These are phyloP conservation scores for Limenitis camilla DNA, from an alignment of 2,888 invertebrate species.

Conservation along the genomic window DNA sequence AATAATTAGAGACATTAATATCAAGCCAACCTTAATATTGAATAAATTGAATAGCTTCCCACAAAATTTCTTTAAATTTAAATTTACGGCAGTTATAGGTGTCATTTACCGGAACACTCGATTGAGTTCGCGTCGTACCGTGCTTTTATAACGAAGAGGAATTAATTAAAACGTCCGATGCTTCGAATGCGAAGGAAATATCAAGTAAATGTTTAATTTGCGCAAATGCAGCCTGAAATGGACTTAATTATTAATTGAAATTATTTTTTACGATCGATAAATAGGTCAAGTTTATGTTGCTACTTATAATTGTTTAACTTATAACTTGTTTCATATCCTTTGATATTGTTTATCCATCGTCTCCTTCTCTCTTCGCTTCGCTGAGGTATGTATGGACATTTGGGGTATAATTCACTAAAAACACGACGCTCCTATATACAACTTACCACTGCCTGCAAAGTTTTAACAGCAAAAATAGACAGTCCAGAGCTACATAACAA, in stretches of 20 bases:
- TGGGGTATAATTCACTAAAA: neutral
- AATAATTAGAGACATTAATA: neutral
- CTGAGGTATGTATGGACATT: too few species aligned
- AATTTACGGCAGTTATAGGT: constrained; percentile 22
- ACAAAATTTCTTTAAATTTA: constrained; percentile 11
- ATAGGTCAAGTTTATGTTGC: too few species aligned
- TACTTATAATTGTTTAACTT: too few species aligned
- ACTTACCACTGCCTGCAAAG: too few species aligned
- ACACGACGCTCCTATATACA: neutral
- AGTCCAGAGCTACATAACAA: too few species aligned
- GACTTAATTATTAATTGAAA: neutral
- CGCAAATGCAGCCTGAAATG: constrained; percentile 10
- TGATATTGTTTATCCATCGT: too few species aligned
- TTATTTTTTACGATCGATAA: too few species aligned
- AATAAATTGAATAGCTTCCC: neutral
- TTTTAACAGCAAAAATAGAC: too few species aligned
- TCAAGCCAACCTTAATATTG: neutral
- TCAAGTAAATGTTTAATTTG: constrained; percentile 24
- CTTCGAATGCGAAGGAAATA: constrained; percentile 21
- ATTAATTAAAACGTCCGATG: constrained; percentile 20
- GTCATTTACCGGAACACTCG: constrained; percentile 28
- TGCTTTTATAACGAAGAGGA: constrained; percentile 22
- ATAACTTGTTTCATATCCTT: too few species aligned
- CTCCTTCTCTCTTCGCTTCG: too few species aligned
- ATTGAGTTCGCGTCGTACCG: constrained; percentile 22